Evolutionary conservation across 2,797 vertebrate species (phyloP), one percentile per base, ranked within the genome.

Genomic region (Remorina albescens): DNA sequence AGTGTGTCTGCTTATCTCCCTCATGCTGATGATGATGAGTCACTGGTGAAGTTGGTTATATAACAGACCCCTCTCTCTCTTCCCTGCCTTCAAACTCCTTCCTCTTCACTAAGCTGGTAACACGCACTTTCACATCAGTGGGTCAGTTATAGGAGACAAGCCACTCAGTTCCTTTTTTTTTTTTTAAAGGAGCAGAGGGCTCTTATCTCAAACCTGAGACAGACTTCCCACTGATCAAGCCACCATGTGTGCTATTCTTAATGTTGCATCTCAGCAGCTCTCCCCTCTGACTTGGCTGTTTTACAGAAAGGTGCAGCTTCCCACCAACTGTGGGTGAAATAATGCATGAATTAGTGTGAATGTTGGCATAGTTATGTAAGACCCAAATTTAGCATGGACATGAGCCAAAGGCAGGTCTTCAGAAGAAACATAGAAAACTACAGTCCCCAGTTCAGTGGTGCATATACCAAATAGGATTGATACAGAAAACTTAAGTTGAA

Each of bases 81-180:
- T 83, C 83, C 75, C 82, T 87, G 89, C 86, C 79, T 88, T 87
- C 88, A 89, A 87, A 86, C 86, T 93, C 83, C 83, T 94, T 94
- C 89, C 91, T 92, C 91, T 93, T 88, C 88, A 92, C 86, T 88
- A 90, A 93, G 92, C 91, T 91, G 89, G 91, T 92, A 92, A 88
- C 80, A 76, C 76, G 86, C 84, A 76, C 77, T 83, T 84, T 82
- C 83, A 86, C 84, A 86, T 90, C 86, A 88, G 74, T 66, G 55
- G 83, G 71, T 83, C 88, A 86, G 82, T 90, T 90, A 92, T 86
- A 89, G 86, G 80, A 81, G 86, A 85, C 64, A 51, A 78, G 83
- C 79, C 58, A 51, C 8, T 19, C 71, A 51, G 65, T 74, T 80
- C 64, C 67, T n/a, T n/a, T n/a, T n/a, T 84, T n/a, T n/a, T 15